These are phyloP conservation scores for Pycnomerus fuliginosus DNA, from an alignment of 2,888 invertebrate species.

Conservation along the genomic window DNA sequence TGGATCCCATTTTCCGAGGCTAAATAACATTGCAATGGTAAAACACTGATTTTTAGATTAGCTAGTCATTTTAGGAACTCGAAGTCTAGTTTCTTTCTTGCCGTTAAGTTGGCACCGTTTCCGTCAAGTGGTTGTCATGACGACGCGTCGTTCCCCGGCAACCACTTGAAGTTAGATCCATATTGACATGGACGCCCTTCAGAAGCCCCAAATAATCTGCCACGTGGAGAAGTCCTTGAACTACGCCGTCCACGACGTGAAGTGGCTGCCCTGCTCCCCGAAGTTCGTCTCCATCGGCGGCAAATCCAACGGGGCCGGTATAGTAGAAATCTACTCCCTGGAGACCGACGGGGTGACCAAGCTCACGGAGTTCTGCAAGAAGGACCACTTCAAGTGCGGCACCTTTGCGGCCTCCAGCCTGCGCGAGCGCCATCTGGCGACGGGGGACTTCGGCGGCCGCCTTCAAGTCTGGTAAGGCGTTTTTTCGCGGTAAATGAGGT, in stretches of 20 bases:
- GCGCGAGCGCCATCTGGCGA: constrained; percentile 78
- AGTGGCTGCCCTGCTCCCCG: constrained; percentile 94
- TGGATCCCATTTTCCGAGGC: too few species aligned
- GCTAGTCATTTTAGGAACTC: too few species aligned
- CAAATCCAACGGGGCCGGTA: constrained; percentile 81
- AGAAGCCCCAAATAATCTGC: constrained; percentile 88
- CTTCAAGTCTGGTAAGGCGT: constrained; percentile 82
- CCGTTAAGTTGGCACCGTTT: too few species aligned
- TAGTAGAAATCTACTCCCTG: constrained; percentile 79
- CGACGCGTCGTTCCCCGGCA: too few species aligned
- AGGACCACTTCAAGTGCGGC: constrained; percentile 88
- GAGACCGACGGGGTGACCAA: constrained; percentile 71
- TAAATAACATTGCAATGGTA: too few species aligned
- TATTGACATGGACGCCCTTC: constrained; percentile 63
- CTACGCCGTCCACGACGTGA: constrained; percentile 88
- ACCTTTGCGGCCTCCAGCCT: constrained; percentile 89
- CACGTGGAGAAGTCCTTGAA: constrained; percentile 80
- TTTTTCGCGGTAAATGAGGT: too few species aligned
- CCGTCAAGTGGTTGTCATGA: too few species aligned
- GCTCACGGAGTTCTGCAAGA: constrained; percentile 73
- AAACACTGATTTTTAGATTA: too few species aligned
- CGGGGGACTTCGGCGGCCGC: constrained; percentile 86
- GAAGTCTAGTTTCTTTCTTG: too few species aligned
- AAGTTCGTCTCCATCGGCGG: constrained; percentile 89
- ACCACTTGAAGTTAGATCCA: too few species aligned